These are phyloP conservation scores for Psix sp. DNA, from an alignment of 1,140 invertebrate genomes.

Conservation along the genomic window DNA sequence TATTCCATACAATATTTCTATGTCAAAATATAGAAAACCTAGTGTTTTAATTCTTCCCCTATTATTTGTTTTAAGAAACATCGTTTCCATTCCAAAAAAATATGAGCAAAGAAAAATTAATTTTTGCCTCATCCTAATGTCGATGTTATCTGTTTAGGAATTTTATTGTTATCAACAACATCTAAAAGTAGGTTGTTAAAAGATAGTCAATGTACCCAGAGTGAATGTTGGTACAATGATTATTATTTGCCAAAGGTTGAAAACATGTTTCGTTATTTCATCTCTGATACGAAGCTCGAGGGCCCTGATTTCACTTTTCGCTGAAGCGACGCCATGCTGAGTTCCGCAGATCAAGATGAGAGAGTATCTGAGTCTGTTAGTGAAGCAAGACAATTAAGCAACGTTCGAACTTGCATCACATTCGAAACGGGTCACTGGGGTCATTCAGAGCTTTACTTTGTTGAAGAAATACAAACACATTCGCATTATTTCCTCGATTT, in stretches of 20 bases:
- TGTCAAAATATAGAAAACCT: no score
- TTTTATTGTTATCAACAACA: no score
- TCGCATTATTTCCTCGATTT: no score
- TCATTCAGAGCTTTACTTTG: background rate
- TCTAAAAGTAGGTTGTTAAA: no score
- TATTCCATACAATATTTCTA: no score
- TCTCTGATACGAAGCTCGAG: constrained; percentile 14
- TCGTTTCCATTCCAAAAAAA: no score
- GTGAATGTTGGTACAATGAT: constrained; percentile 9
- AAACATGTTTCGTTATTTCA: constrained; percentile 25
- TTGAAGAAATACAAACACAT: no score
- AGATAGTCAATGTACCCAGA: constrained; percentile 2
- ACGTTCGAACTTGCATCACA: constrained; percentile 14
- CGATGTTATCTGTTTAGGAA: no score
- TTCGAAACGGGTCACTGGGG: constrained; percentile 6
- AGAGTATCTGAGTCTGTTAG: constrained; percentile 13
- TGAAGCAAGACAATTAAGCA: constrained; percentile 18
- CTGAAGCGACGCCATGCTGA: constrained; percentile 9
- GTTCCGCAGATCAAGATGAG: constrained; percentile 21
- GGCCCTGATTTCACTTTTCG: constrained; percentile 27
- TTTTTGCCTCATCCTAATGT: no score
- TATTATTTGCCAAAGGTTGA: constrained; percentile 4
- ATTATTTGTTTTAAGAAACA: no score
- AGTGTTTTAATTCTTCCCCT: no score
- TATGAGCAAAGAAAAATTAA: no score